phyloP scores from a whole-genome alignment of 1,140 invertebrate species.

The Oryzaephilus surinamensis region DNA sequence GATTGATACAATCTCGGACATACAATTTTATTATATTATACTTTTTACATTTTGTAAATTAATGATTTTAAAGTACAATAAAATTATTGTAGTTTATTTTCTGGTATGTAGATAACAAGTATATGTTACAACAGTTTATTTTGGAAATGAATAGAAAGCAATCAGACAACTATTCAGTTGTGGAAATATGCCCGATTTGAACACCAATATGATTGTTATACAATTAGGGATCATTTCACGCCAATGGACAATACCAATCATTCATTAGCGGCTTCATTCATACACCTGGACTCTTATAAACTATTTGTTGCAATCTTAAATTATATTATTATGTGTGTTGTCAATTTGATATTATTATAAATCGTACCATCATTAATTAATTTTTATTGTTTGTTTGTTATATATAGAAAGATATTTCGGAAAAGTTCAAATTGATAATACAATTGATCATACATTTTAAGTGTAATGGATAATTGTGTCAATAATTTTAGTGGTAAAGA shows the following conservation, averaged over 20 bases:
- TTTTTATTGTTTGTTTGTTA: not conserved
- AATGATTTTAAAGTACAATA: no score
- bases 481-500: no score
- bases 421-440: not conserved
- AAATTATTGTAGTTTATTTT: not conserved
- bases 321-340: not conserved
- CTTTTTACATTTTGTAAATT: no score
- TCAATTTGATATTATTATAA: not conserved
- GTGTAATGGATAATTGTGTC: no score
- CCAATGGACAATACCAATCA: slow-evolving; percentile 27
- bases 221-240: slow-evolving; percentile 35
- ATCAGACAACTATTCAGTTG: slow-evolving; percentile 26
- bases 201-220: slow-evolving; percentile 27
- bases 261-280: slow-evolving; percentile 28
- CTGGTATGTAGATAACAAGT: slow-evolving; percentile 1
- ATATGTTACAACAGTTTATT: slow-evolving; percentile 3
- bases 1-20: no score
- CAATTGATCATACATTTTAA: not conserved
- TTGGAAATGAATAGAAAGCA: slow-evolving; percentile 8
- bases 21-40: no score
- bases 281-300: slow-evolving; percentile 9
- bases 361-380: not conserved
- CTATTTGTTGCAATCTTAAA: no score
- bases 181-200: slow-evolving; percentile 22
- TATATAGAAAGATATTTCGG: not conserved